Evolutionary conservation across 2,797 vertebrate species (phyloP), one percentile per base, ranked within the genome.

Genomic region (Catharus ustulatus): DNA sequence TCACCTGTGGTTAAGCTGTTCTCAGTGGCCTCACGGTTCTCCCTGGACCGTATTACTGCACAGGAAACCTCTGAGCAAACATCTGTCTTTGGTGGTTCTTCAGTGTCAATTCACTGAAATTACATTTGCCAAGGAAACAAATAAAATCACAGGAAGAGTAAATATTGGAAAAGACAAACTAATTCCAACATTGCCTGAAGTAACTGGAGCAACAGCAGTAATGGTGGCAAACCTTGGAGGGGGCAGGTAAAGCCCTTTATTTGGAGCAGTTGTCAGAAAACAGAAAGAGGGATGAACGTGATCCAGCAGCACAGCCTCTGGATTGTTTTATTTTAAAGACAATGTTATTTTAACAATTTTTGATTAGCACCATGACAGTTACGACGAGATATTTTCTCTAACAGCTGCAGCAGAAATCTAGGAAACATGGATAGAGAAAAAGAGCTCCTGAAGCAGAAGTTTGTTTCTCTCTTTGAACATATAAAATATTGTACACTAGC

Each of bases 361-460:
- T 58, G 46, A 59, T 78, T 62, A 81, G 45, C 2, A 1, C 34
- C 30, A 11, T 66, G 0, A 0, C 27, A 48, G 30, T 81, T 66
- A 58, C 11, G 2, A 62, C 38, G 58, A 36, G 36, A 30, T 81
- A 9, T 45, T 90, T 86, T 81, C 43, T 55, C 8, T 36, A 76
- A 72, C 19, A 79, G 42, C n/a, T 76, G 36, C 45, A 76, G 80
- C 42, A 86, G 79, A 87, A 76, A 42, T 27, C 32, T 15, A 24
- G 34, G 55, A 84, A 32, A 51, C 22, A 42, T 40, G 34, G 11
- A 4, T 6, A 87, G 27, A 64, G 52, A 63, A 90, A 92, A 71
- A 17, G 10, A 74, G 58, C 24, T 78, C 67, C 87, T 59, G 45
- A 75, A 71, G 14, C 4, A n/a, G 40, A 61, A 54, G n/a, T 38